phyloP scores from a whole-genome alignment of 2,888 invertebrate species.

The Anagyrus pseudococci region DNA sequence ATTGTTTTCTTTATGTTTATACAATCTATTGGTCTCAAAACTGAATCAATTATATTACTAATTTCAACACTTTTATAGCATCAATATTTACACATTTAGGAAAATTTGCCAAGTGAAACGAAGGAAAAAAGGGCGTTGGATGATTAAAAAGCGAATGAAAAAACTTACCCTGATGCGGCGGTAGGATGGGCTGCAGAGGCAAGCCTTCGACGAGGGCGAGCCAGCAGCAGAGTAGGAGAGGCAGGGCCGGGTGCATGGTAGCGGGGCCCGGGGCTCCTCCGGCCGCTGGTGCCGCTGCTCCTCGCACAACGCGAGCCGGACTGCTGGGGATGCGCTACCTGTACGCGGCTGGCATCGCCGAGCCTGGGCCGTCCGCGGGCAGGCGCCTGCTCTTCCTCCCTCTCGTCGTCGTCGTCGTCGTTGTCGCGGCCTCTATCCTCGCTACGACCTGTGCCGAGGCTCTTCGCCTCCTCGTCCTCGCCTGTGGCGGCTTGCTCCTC shows the following conservation, averaged over 20 bases:
- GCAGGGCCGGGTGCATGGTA: conserved; percentile 45
- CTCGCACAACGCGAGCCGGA: too few species aligned
- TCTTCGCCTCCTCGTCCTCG: not conserved
- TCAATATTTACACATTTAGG: too few species aligned
- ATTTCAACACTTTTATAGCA: too few species aligned
- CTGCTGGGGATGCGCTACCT: too few species aligned
- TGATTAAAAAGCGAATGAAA: not conserved
- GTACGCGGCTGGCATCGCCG: too few species aligned
- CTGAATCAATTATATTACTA: too few species aligned
- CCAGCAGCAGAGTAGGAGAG: conserved; percentile 40
- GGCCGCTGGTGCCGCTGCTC: not conserved
- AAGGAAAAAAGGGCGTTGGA: too few species aligned
- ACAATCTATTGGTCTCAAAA: too few species aligned
- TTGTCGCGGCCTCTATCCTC: too few species aligned
- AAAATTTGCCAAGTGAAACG: too few species aligned
- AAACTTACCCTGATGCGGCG: conserved; percentile 54
- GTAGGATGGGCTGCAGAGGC: conserved; percentile 53
- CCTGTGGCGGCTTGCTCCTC: not conserved
- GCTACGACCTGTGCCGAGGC: too few species aligned
- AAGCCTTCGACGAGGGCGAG: conserved; percentile 47
- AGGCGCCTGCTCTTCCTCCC: not conserved
- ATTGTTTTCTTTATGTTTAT: too few species aligned
- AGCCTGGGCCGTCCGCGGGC: conserved; percentile 11
- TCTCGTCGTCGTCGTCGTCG: conserved; percentile 10
- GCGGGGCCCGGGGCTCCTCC: conserved; percentile 21